Percentiles rank a stretch among this genome's conserved stretches.
phyloP scores from a whole-genome alignment of 2,797 vertebrate genomes.

The Tenualosa thibaudeaui region DNA sequence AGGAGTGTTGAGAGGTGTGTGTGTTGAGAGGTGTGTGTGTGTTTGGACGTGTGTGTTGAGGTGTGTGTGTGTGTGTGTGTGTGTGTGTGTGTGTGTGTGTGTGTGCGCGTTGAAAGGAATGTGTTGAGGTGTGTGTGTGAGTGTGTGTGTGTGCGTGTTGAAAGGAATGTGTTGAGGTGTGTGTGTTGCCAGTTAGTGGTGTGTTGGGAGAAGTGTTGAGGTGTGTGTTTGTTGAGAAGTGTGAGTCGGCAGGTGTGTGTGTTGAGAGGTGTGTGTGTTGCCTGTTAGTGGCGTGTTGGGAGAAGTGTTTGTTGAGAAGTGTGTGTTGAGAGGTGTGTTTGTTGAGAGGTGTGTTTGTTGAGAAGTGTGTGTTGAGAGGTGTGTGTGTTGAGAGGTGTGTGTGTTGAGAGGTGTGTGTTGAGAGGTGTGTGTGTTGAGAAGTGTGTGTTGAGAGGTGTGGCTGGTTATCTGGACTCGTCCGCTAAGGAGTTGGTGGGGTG shows the following conservation, averaged over 20 bases:
- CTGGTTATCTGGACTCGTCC: too few species aligned
- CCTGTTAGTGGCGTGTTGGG: not conserved
- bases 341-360: too few species aligned
- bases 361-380: too few species aligned
- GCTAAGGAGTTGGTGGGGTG: too few species aligned
- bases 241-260: not conserved
- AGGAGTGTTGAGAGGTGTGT: too few species aligned
- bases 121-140: conserved; percentile 11
- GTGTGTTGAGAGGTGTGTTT: not conserved
- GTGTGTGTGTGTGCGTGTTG: not conserved
- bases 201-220: not conserved
- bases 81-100: not conserved
- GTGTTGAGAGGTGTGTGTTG: too few species aligned
- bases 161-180: not conserved
- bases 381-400: too few species aligned
- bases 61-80: not conserved
- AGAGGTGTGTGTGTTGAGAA: too few species aligned
- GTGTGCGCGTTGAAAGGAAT: not conserved
- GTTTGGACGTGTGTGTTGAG: too few species aligned
- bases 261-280: too few species aligned
- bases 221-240: not conserved
- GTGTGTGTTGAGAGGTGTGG: too few species aligned
- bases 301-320: not conserved
- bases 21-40: too few species aligned
- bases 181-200: not conserved